These are phyloP conservation scores for Shinisaurus crocodilurus DNA, from an alignment of 2,113 vertebrate genomes.

Conservation along the genomic window DNA sequence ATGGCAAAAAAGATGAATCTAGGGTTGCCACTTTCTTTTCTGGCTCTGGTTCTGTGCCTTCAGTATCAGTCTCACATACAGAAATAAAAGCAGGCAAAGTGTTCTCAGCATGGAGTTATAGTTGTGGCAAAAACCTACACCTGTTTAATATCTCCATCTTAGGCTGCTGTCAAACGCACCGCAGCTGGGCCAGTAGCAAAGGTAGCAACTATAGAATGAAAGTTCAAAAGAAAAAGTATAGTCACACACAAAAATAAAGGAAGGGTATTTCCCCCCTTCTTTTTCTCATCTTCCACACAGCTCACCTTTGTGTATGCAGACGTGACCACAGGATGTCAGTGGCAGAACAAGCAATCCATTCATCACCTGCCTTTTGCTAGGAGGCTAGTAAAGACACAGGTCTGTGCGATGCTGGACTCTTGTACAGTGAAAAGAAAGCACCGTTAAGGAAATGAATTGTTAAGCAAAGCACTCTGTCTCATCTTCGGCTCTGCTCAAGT, in stretches of 20 bases:
- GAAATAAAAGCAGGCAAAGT: not conserved
- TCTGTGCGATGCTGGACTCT: not conserved
- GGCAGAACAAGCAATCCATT: constrained; percentile 15
- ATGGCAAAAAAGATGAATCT: not conserved
- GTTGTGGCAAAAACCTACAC: not conserved
- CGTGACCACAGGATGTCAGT: constrained; percentile 15
- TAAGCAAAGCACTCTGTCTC: not conserved
- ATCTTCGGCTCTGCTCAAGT: not conserved
- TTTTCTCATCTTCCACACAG: not conserved
- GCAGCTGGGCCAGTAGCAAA: not conserved
- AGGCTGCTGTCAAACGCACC: not conserved
- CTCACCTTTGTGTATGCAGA: not conserved
- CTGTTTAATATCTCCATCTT: not conserved
- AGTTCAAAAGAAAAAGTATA: not conserved
- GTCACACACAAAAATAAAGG: not conserved
- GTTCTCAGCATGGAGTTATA: not conserved
- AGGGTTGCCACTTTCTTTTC: not conserved
- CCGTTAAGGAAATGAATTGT: not conserved
- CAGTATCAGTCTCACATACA: not conserved
- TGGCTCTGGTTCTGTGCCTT: not conserved
- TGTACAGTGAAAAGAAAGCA: not conserved
- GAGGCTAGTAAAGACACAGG: no score
- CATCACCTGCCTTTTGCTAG: not conserved
- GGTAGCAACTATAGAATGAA: not conserved
- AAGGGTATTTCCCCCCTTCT: not conserved